Evolutionary conservation across 2,888 invertebrate species (phyloP).

Genomic region (Drosophila hamatofila): DNA sequence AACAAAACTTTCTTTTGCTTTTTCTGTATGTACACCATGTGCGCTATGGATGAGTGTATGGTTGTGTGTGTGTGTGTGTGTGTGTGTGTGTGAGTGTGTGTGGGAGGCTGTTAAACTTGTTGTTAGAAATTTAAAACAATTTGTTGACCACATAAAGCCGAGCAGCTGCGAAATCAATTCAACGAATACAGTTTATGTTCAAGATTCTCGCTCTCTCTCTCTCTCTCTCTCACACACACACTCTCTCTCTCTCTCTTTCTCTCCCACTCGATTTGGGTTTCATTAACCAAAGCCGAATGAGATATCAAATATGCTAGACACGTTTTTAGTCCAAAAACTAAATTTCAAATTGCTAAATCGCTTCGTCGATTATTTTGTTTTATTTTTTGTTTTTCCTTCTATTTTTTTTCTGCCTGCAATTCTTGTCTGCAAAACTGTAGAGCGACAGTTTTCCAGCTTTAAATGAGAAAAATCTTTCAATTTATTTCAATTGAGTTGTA

Average conservation of each 20-base stretch:
- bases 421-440: constrained; percentile 6
- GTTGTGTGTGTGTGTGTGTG: not conserved
- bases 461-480: constrained; percentile 5
- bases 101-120: constrained; percentile 43
- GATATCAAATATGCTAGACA: constrained; percentile 49
- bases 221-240: not conserved
- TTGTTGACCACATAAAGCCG: constrained; percentile 39
- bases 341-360: constrained; percentile 54
- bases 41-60: not conserved
- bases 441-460: constrained; percentile 1
- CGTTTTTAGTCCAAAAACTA: constrained; percentile 47
- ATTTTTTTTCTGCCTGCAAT: constrained; percentile 5
- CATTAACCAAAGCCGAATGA: constrained; percentile 44
- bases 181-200: not conserved
- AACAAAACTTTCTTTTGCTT: constrained; percentile 40
- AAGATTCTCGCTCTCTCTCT: constrained; percentile 14
- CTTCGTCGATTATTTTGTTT: constrained; percentile 20
- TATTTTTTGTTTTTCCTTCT: not conserved
- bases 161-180: constrained; percentile 41
- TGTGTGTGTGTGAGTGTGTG: not conserved
- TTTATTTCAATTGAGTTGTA: not conserved
- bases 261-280: constrained; percentile 32
- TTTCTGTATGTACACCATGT: constrained; percentile 20
- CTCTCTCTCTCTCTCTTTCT: not conserved
- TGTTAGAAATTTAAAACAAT: constrained; percentile 54